Percentiles rank a stretch among this genome's conserved stretches.
These are phyloP conservation scores for Ochropleura plecta DNA, from an alignment of 2,888 invertebrate genomes.

Conservation along the genomic window DNA sequence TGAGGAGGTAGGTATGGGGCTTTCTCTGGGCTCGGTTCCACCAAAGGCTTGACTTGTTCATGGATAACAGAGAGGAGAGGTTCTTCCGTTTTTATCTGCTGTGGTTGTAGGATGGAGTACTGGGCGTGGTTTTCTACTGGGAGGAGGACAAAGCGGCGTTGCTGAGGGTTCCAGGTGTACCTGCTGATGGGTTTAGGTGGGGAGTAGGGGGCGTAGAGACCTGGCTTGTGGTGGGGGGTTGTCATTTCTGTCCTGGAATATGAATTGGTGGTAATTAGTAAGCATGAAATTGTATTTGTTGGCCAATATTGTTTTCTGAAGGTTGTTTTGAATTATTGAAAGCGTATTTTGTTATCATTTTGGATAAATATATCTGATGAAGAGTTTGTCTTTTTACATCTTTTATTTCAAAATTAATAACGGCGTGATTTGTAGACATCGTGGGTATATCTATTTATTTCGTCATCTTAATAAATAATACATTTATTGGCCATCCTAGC, in stretches of 20 bases:
- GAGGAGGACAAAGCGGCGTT: constrained; percentile 78
- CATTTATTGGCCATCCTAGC: background rate
- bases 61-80: constrained; percentile 80
- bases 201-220: constrained; percentile 88
- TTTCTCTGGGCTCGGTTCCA: constrained; percentile 79
- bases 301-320: background rate
- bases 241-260: constrained; percentile 80
- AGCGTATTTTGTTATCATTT: background rate
- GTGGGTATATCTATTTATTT: background rate
- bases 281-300: background rate
- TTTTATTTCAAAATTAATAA: background rate
- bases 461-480: background rate
- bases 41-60: constrained; percentile 82
- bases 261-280: constrained; percentile 7
- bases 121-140: constrained; percentile 81
- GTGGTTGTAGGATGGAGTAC: constrained; percentile 83
- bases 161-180: constrained; percentile 71
- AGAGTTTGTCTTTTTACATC: background rate
- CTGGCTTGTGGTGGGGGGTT: constrained; percentile 87
- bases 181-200: constrained; percentile 84
- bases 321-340: background rate
- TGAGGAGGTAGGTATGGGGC: constrained; percentile 81
- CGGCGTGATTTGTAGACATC: background rate
- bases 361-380: background rate
- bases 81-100: constrained; percentile 77